phyloP scores from a whole-genome alignment of 2,113 vertebrate species.

The Tiliqua scincoides region DNA sequence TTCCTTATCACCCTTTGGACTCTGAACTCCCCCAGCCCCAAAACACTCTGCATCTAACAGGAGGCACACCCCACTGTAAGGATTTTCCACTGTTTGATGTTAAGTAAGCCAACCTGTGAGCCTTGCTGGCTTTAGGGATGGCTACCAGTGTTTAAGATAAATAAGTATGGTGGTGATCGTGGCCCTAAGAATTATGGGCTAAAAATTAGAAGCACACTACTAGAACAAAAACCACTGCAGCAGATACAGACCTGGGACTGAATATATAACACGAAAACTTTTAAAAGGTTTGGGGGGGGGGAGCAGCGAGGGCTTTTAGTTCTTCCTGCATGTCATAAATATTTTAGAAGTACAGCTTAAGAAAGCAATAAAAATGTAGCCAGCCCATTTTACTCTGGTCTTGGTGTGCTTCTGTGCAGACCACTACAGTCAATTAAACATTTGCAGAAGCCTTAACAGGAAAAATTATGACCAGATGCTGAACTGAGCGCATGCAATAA shows the following conservation, averaged over 20 bases:
- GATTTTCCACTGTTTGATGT: no score
- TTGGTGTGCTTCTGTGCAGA: background rate
- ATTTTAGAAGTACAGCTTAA: constrained; percentile 16
- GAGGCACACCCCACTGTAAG: no score
- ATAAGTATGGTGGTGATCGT: background rate
- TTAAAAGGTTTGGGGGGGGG: background rate
- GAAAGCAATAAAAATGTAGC: constrained; percentile 17
- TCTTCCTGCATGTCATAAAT: background rate
- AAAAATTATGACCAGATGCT: background rate
- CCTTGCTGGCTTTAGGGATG: no score
- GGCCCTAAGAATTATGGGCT: background rate
- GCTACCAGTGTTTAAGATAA: no score
- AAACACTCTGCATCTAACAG: background rate
- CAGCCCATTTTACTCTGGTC: background rate
- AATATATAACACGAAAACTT: background rate
- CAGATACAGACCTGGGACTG: background rate
- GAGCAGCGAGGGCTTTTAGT: background rate
- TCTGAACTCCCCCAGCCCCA: background rate
- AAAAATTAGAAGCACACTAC: rapidly evolving
- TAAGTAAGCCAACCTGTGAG: no score
- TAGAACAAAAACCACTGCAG: background rate
- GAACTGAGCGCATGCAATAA: background rate
- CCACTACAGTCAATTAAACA: background rate
- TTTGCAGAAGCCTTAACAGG: constrained; percentile 10
- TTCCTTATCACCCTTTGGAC: no score